Conservation (phyloP, 2,888 invertebrate species). For the Dolomedes plantarius region DNA sequence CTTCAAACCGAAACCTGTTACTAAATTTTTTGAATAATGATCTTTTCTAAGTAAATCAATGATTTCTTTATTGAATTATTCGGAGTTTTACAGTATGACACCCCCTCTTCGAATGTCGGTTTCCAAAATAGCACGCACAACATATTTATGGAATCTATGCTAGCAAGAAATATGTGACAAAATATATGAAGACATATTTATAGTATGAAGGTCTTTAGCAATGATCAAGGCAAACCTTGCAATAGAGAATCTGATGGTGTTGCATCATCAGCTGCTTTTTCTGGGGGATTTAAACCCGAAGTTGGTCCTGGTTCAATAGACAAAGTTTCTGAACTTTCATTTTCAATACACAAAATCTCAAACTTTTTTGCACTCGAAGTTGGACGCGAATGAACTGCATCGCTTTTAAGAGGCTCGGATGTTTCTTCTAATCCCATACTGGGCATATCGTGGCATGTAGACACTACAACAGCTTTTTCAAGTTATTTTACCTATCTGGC, state of each 20-base stretch:
- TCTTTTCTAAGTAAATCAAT: too few species aligned
- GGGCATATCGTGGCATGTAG: background rate
- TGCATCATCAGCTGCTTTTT: background rate
- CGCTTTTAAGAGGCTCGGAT: background rate
- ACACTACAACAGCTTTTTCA: background rate
- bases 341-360: constrained; percentile 37
- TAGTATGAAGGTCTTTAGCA: too few species aligned
- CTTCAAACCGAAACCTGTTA: too few species aligned
- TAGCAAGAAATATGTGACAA: too few species aligned
- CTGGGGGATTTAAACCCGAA: background rate
- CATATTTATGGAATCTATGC: too few species aligned
- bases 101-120: too few species aligned
- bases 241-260: background rate
- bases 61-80: too few species aligned
- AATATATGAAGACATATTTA: too few species aligned
- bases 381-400: background rate
- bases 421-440: constrained; percentile 1
- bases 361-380: constrained; percentile 36
- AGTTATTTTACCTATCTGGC: background rate
- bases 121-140: too few species aligned
- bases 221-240: background rate
- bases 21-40: too few species aligned
- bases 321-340: background rate
- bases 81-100: too few species aligned
- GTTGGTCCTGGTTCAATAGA: background rate